These are phyloP conservation scores for Hybos culiciformis DNA, from an alignment of 2,888 invertebrate genomes.

Conservation along the genomic window DNA sequence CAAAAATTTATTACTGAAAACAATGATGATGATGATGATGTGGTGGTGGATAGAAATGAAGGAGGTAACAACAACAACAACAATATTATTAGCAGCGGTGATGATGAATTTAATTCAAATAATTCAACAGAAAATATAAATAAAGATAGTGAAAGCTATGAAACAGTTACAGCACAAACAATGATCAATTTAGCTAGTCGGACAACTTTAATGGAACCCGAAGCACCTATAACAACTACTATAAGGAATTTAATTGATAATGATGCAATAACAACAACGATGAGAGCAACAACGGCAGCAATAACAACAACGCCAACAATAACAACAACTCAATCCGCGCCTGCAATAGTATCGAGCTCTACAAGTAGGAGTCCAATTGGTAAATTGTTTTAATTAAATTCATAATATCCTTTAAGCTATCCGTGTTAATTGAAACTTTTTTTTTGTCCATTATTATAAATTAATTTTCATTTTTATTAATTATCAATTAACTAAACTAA, in stretches of 20 bases:
- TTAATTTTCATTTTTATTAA: too few relatives aligned
- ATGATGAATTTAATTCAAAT: constrained; percentile 1
- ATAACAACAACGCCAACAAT: constrained; percentile 17
- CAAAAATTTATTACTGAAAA: neutral
- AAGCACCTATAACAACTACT: constrained; percentile 28
- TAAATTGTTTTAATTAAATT: too few relatives aligned
- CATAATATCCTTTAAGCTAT: too few relatives aligned
- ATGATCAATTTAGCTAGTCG: constrained; percentile 33
- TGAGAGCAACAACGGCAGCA: constrained; percentile 11
- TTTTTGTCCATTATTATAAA: too few relatives aligned
- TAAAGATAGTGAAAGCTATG: constrained; percentile 25
- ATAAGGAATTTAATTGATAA: constrained; percentile 19
- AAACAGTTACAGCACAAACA: constrained; percentile 33
- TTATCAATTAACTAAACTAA: too few relatives aligned
- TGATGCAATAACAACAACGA: constrained; percentile 12
- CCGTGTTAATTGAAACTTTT: too few relatives aligned
- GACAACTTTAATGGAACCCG: constrained; percentile 38
- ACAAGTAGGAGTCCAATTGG: neutral
- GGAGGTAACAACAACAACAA: constrained; percentile 28
- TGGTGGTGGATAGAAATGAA: too few relatives aligned
- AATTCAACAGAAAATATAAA: constrained; percentile 24
- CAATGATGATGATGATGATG: constrained; percentile 4
- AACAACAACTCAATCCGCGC: constrained; percentile 2
- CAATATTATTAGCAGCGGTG: neutral
- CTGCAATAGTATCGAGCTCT: too few relatives aligned